Conservation (phyloP, 2,797 vertebrate genomes). For the Loriculus beryllinus region DNA sequence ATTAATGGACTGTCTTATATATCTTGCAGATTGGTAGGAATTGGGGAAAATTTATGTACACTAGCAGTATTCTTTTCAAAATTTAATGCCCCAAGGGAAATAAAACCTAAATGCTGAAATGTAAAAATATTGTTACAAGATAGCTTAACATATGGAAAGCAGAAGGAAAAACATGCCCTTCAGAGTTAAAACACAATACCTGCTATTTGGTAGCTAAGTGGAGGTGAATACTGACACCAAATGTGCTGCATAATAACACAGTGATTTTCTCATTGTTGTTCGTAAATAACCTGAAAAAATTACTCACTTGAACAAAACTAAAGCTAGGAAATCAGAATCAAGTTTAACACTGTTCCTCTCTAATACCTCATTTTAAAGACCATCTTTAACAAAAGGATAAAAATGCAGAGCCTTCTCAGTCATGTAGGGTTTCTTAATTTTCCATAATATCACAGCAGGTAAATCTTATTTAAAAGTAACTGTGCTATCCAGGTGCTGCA, state of each 20-base stretch:
- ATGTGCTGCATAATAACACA: not conserved
- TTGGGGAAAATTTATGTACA: not conserved
- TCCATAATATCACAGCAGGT: not conserved
- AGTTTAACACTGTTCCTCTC: not conserved
- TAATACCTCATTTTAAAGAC: not conserved
- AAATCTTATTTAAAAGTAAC: not conserved
- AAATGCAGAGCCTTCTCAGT: not conserved
- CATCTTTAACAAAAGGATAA: not conserved
- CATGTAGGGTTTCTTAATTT: not conserved
- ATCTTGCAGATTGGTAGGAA: slow-evolving; percentile 5
- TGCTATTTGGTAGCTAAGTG: not conserved
- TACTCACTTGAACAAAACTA: not conserved
- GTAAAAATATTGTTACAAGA: not conserved
- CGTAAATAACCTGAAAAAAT: not conserved
- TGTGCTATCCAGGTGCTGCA: not conserved
- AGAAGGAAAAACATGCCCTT: not conserved
- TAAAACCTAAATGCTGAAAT: not conserved
- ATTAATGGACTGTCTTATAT: not conserved
- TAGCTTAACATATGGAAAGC: not conserved
- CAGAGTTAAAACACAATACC: not conserved
- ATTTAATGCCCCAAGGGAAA: not conserved
- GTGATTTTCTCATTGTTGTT: not conserved
- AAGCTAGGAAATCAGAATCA: not conserved
- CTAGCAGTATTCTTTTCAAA: not conserved
- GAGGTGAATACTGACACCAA: not conserved